Base-by-base conservation (phyloP, 2,113 vertebrate genomes). In the Catharus fuscescens region DNA sequence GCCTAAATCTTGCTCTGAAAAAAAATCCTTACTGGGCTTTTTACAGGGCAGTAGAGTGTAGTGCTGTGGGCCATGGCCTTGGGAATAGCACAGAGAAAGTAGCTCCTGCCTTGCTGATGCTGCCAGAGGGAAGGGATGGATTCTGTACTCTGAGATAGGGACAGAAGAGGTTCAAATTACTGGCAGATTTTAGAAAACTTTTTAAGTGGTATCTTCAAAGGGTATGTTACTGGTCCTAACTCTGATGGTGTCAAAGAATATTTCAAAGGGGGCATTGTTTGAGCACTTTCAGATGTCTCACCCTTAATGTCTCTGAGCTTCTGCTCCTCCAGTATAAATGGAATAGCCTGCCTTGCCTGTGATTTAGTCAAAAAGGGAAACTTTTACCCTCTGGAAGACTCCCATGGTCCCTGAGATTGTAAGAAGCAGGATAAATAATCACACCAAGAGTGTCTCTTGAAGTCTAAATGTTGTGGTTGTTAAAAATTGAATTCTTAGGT, bases 131-230 rank as follows among this genome's bases (percentile, higher is more conserved):
- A 92, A 70, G 1, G 11, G 10, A 64, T 38, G n/a, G 34, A 62
- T 83, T 93, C 69, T 71, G 42, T 60, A 40, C 56, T 66, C 85
- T 60, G 76, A 88, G 80, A 74, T 29, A 80, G 76, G 72, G 76
- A 59, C 76, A 92, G 76, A 78, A 79, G 31, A 78, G 64, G 40
- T 93, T 96, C 67, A 83, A 88, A 91, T 95, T 91, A 92, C 91
- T 71, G 88, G 34, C 86, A 88, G 92, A 83, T 95, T 95, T 92
- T 83, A 72, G 69, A 88, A 88, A 88, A 91, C 80, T 94, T 96
- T 96, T 90, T 40, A 96, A 92, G 80, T 88, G 80, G 31, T 77
- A 56, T 92, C 88, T 94, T 96, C 92, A 95, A 95, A 96, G 82
- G 14, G 5, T 50, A 40, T 65, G 52, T 92, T 95, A 66, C 80